A percentile compares a stretch with the other conserved stretches of the same genome.
These are phyloP conservation scores for Mamestra configurata DNA, from an alignment of 1,140 invertebrate species.

Conservation along the genomic window DNA sequence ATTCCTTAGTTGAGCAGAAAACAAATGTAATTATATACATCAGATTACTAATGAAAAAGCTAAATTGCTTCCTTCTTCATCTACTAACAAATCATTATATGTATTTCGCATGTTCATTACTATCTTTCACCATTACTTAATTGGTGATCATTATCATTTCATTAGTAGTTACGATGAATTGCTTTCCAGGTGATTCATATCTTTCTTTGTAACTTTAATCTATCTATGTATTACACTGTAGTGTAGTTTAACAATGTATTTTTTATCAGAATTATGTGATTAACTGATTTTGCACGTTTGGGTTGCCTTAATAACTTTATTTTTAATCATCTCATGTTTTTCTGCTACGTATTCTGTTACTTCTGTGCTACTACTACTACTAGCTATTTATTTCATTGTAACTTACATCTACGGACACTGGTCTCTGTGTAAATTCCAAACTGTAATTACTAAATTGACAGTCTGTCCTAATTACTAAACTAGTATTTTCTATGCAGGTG, in stretches of 20 bases:
- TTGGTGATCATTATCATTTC: conserved; percentile 20
- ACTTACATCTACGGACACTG: too few species aligned
- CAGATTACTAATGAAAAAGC: too few species aligned
- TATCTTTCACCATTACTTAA: neutral
- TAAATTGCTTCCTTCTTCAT: neutral
- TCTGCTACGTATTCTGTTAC: too few species aligned
- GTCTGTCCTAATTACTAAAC: neutral
- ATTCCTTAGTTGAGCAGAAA: too few species aligned
- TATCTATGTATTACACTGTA: neutral
- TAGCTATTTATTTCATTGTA: too few species aligned
- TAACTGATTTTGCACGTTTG: neutral
- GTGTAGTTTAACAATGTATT: neutral
- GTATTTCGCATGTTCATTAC: neutral
- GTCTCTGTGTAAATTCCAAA: too few species aligned
- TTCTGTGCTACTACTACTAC: too few species aligned
- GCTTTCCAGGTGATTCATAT: conserved; percentile 23
- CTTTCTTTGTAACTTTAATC: neutral
- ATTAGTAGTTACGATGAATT: conserved; percentile 3
- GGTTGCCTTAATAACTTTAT: neutral
- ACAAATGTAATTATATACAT: too few species aligned
- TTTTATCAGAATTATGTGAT: neutral
- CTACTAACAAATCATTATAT: neutral
- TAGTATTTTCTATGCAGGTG: conserved; percentile 86
- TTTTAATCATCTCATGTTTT: too few species aligned
- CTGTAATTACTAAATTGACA: too few species aligned